Conservation (phyloP, 2,797 vertebrate genomes). For the Potorous gilbertii region DNA sequence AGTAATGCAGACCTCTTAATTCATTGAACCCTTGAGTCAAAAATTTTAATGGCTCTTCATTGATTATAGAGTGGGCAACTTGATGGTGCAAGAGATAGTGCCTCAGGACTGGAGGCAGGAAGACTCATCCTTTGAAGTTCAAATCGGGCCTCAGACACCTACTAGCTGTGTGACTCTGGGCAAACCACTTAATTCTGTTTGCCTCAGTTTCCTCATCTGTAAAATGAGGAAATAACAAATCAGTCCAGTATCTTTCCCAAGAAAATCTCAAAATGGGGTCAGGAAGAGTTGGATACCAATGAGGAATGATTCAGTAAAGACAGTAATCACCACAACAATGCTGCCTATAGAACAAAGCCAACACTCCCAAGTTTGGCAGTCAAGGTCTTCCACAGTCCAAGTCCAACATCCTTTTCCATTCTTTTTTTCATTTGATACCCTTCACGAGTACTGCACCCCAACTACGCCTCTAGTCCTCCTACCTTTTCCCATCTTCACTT, state of each 20-base stretch:
- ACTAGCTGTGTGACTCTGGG: background rate
- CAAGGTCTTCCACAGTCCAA: background rate
- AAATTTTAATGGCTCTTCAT: background rate
- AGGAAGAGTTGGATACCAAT: background rate
- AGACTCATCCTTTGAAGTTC: background rate
- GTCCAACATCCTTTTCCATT: background rate
- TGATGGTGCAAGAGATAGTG: background rate
- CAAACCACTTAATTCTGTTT: background rate
- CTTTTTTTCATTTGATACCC: background rate
- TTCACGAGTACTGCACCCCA: background rate
- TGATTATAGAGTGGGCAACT: background rate
- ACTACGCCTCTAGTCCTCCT: background rate
- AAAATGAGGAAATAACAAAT: background rate
- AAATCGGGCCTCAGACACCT: background rate
- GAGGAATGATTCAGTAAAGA: no score
- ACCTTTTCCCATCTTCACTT: background rate
- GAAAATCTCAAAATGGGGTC: background rate
- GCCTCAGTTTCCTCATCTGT: background rate
- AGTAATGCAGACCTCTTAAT: background rate
- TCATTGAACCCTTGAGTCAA: background rate
- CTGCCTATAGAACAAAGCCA: background rate
- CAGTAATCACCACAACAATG: background rate
- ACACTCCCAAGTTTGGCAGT: background rate
- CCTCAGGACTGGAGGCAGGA: background rate
- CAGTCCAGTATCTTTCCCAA: background rate